Base-by-base conservation (phyloP, 1,140 invertebrate genomes). In the Heliconius hewitsoni region DNA sequence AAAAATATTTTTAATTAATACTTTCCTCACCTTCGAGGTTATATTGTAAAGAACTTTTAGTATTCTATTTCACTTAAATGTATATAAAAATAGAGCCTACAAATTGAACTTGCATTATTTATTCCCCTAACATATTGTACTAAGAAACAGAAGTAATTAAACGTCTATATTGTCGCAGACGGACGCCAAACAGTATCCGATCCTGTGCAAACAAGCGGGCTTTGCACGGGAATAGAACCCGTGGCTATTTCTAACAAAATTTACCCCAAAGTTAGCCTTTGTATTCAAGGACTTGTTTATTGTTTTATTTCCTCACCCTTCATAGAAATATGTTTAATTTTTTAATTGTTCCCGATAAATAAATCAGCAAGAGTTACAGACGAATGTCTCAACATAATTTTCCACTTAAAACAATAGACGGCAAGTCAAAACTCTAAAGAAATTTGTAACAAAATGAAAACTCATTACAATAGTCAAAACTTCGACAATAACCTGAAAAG, bases 161-260 rank as follows among this genome's bases (percentile, higher is more conserved):
- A 83, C 75, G 84, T 82, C 81, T 81, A 84, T 88, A 87, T 87
- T 88, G 86, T 84, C 86, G 78, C 85, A 90, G 88, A 89, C 89
- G 83, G 86, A 85, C 82, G 80, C 57, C 87, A 88, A 89, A 90
- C 87, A 90, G 71, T 76, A 81, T 81, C 73, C 79, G 79, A 84
- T 87, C 84, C 87, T 87, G 78, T 84, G 66, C 81, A 87, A 89
- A 89, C 82, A 86, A 75, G 77, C 66, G 79, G 78, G 73, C 80
- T 71, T 80, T 82, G 76, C 83, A 70, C 79, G 81, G 81, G 84
- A 85, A 80, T 83, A 78, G 81, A 84, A 82, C 81, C 78, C 70
- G 37, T 71, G 78, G 71, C 76, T 50, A 52, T 80, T 77, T 60
- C 76, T 52, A 34, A 60, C 70, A 50, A 76, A 52, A 78, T 83